Evolutionary conservation across 2,797 vertebrate species (phyloP), one percentile per base, ranked within the genome.

Genomic region (Tarsius wallacei): DNA sequence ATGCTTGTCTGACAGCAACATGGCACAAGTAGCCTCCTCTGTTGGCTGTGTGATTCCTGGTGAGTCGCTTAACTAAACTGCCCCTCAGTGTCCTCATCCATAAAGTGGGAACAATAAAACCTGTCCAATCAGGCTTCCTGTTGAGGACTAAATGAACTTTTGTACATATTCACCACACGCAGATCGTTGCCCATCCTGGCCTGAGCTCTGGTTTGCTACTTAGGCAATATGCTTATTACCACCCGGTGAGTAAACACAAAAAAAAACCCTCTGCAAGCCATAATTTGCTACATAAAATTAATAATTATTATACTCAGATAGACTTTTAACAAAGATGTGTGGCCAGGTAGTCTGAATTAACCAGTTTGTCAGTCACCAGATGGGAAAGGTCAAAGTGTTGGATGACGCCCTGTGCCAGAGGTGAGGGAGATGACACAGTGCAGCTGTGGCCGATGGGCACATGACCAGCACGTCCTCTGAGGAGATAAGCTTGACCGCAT

Each of bases 101-200:
- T 85, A 88, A 93, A 96, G 77, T 47, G 53, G 19, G 15, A 55
- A 90, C 59, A 57, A 70, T 13, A 82, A 90, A 96, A 74, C 11
- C 14, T 66, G 26, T 16, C 68, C 82, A 90, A 63, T 55, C 14
- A 88, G 33, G 33, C 47, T 68, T 94, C 47, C 47, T 77, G 42
- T 70, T 93, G 53, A 96, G 53, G 90, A 90, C 91, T 59, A 93
- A 81, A 31, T 21, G 33, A 83, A 83, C 63, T 61, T 47, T n/a
- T n/a, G 22, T n/a, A 10, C 21, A 21, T 68, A 78, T 90, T 92
- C 89, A 63, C 36, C 42, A 84, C 28, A 90, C 15, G n/a, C 7
- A 66, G 24, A 5, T n/a, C 11, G 1, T 61, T 78, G 93, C 53
- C 42, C 57, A 19, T 85, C 21, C 63, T 77, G 71, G 33, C 6